phyloP scores from a whole-genome alignment of 1,140 invertebrate genomes.

The Bombus waltoni region DNA sequence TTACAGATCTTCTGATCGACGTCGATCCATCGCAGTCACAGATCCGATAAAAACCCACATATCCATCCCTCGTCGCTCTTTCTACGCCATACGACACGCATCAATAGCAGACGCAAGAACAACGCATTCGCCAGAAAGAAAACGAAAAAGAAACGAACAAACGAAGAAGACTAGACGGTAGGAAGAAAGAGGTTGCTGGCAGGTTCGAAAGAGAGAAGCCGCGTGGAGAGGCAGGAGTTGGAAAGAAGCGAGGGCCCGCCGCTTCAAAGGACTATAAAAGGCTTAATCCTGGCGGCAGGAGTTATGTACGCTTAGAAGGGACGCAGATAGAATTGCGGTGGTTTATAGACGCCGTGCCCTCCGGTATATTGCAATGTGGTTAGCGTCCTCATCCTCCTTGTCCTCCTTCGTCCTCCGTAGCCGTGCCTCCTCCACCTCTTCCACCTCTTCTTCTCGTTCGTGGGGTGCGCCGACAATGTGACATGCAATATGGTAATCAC shows the following conservation, averaged over 20 bases:
- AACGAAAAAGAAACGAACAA: background rate
- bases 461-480: conserved; percentile 70
- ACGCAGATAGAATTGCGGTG: conserved; percentile 74
- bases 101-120: background rate
- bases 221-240: background rate
- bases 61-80: background rate
- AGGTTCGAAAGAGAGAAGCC: conserved; percentile 22
- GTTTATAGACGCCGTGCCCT: conserved; percentile 72
- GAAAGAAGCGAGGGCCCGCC: conserved; percentile 33
- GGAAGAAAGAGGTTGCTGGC: conserved; percentile 15
- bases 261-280: conserved; percentile 68
- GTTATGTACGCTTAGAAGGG: conserved; percentile 64
- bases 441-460: conserved; percentile 42
- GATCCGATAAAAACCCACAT: too few relatives aligned
- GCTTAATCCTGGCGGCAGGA: conserved; percentile 70
- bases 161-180: background rate
- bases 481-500: conserved; percentile 74
- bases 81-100: background rate
- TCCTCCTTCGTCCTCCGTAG: conserved; percentile 50
- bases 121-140: background rate
- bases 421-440: conserved; percentile 23
- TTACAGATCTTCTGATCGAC: background rate
- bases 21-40: background rate
- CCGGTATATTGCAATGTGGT: conserved; percentile 71
- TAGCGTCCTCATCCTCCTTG: conserved; percentile 59